Percentiles rank a stretch among this genome's conserved stretches.
Conservation (phyloP, 2,113 vertebrate genomes). For the sheep (Ovis aries) region ARS-UI_Ramb_v3.0 NC_056056.1:14127001-14127500, state of each 20-base stretch:
- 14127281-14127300: neutral
- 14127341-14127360: neutral
- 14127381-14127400: neutral
- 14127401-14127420: neutral
- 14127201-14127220: too few relatives aligned
- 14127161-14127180: neutral
- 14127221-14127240: neutral
- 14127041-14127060: neutral
- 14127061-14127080: neutral
- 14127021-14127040: rapidly evolving
- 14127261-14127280: neutral
- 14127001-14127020: too few relatives aligned
- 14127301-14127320: neutral
- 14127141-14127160: rapidly evolving
- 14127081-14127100: neutral
- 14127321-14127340: neutral
- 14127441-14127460: neutral
- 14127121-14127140: neutral
- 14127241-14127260: neutral
- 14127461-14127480: neutral
- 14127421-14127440: neutral
- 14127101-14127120: neutral
- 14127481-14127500: neutral
- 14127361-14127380: neutral
- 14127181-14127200: neutral